Evolutionary conservation across 1,140 invertebrate species (phyloP).

Genomic region (Drosophila persimilis): DNA sequence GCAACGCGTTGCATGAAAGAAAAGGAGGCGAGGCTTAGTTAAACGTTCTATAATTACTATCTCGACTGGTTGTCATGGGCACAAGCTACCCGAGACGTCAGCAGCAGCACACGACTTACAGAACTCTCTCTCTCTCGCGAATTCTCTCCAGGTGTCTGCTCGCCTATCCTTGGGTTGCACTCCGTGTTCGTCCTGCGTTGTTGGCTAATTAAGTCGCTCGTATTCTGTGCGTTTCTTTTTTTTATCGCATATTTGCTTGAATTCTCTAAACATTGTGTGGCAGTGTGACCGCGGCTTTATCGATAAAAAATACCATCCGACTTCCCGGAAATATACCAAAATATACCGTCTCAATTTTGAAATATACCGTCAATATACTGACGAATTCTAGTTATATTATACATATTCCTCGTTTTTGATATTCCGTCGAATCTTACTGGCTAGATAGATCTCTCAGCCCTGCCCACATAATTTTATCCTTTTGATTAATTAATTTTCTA

Average conservation of each 20-base stretch:
- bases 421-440: too few relatives aligned
- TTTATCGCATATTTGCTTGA: constrained; percentile 61
- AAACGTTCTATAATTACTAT: constrained; percentile 58
- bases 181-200: constrained; percentile 12
- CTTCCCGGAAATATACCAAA: too few relatives aligned
- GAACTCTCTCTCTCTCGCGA: background rate
- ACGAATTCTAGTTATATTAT: too few relatives aligned
- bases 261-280: constrained; percentile 40
- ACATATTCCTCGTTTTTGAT: too few relatives aligned
- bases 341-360: too few relatives aligned
- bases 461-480: too few relatives aligned
- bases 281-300: too few relatives aligned
- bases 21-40: constrained; percentile 13
- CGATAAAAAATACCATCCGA: too few relatives aligned
- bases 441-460: too few relatives aligned
- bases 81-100: constrained; percentile 35
- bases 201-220: constrained; percentile 21
- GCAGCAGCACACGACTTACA: background rate
- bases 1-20: constrained; percentile 22
- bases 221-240: constrained; percentile 54
- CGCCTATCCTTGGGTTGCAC: constrained; percentile 21
- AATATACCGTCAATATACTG: too few relatives aligned
- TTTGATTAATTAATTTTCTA: too few relatives aligned
- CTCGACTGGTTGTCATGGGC: constrained; percentile 44
- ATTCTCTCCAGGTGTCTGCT: background rate